These are phyloP conservation scores for Cheilosia vernalis DNA, from an alignment of 2,888 invertebrate species.

Conservation along the genomic window DNA sequence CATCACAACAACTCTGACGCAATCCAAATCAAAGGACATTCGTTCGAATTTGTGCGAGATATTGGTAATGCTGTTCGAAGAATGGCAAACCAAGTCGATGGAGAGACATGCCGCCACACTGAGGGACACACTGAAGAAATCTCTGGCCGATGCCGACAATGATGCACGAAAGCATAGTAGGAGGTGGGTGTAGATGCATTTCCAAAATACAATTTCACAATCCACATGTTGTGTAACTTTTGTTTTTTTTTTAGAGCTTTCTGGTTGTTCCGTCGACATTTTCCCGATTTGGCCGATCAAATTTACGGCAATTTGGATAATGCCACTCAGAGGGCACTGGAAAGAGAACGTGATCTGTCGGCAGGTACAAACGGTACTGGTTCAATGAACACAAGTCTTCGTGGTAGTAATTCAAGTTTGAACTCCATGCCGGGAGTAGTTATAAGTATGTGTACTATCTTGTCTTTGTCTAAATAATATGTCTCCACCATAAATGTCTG, in stretches of 20 bases:
- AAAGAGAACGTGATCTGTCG: conserved; percentile 83
- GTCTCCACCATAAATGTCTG: not conserved
- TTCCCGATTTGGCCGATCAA: conserved; percentile 94
- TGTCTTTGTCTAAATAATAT: conserved; percentile 15
- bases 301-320: conserved; percentile 93
- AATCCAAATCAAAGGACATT: conserved; percentile 96
- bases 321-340: conserved; percentile 86
- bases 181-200: conserved; percentile 84
- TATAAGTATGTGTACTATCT: conserved; percentile 77
- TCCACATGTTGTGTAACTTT: conserved; percentile 47
- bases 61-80: conserved; percentile 91
- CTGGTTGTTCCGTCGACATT: conserved; percentile 94
- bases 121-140: conserved; percentile 92
- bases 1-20: conserved; percentile 89
- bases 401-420: conserved; percentile 79
- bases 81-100: conserved; percentile 93
- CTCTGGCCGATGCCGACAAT: conserved; percentile 96
- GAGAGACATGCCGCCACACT: conserved; percentile 91
- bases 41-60: conserved; percentile 91
- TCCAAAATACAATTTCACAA: conserved; percentile 74
- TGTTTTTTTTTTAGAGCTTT: conserved; percentile 88
- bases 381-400: conserved; percentile 78
- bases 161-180: conserved; percentile 92
- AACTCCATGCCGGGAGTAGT: conserved; percentile 78
- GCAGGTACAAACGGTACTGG: conserved; percentile 79